Base-by-base conservation (phyloP, 2,888 invertebrate genomes). In the Yponomeuta cagnagella region DNA sequence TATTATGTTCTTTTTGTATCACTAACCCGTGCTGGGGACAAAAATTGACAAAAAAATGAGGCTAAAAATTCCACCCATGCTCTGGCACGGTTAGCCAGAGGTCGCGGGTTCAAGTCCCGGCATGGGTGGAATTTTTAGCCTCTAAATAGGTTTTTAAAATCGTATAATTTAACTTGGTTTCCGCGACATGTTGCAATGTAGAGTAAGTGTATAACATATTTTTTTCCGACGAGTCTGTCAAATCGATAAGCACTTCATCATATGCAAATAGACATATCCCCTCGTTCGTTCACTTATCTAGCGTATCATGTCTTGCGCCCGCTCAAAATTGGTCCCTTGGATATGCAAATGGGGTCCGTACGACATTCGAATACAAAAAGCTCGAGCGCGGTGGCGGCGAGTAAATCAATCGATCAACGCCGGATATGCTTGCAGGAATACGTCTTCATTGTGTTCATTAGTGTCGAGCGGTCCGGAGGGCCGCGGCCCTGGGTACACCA, bases 371-470 rank as follows among this genome's bases (percentile, higher is more conserved):
- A 91, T 90, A 91, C 90, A 90, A 91, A 92, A 92, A 92, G 90
- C 89, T 90, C 85, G 89, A 86, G 84, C 87, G 81, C 89, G 90
- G 90, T 90, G 89, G 90, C 90, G 88, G 90, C 86, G 90, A 91
- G 89, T 92, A 91, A 90, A 91, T 91, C 92, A 91, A 92, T 92
- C 92, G 92, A 92, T 92, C 92, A 91, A 89, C 90, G 90, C 89
- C 91, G 91, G 91, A 91, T 90, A 90, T 85, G 83, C 81, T 85
- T 83, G 86, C 84, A 83, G 87, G 88, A 72, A 70, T 72, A 86
- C 73, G 74, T 75, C 75, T 75, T 91, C 91, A 92, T 92, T 91
- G 91, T 90, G 91, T 90, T 92, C 92, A 92, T 92, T 92, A 92
- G 88, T 84, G 90, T 86, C 86, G 87, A 76, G 80, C 82, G 76